phyloP scores from a whole-genome alignment of 2,797 vertebrate species.

The Ctenopoma multispine region DNA sequence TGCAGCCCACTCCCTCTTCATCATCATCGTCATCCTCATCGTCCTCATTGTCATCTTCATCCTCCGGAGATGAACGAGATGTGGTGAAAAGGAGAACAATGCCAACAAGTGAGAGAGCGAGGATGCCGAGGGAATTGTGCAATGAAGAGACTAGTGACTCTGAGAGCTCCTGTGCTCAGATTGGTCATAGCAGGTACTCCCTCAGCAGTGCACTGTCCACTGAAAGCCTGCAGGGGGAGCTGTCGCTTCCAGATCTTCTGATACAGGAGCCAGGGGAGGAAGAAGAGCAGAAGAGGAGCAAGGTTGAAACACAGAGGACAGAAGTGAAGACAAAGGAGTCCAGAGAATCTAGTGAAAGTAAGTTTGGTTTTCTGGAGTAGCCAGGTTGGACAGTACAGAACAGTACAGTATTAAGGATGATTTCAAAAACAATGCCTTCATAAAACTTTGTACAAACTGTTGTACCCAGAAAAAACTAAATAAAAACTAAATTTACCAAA shows the following conservation, averaged over 20 bases:
- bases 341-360: slow-evolving; percentile 30
- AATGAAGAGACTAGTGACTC: slow-evolving; percentile 78
- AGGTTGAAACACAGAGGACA: not conserved
- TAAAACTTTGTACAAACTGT: too few species aligned
- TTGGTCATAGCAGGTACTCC: slow-evolving; percentile 81
- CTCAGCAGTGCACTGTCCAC: slow-evolving; percentile 77
- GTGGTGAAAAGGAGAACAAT: not conserved
- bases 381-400: too few species aligned
- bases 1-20: slow-evolving; percentile 47
- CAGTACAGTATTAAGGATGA: too few species aligned
- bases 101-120: not conserved
- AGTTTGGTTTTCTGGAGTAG: not conserved
- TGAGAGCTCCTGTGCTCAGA: slow-evolving; percentile 72
- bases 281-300: not conserved
- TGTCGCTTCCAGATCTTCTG: slow-evolving; percentile 74
- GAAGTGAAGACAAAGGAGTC: not conserved
- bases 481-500: too few species aligned
- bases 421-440: too few species aligned
- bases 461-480: too few species aligned
- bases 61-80: slow-evolving; percentile 62
- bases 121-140: not conserved
- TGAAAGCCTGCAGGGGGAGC: slow-evolving; percentile 76
- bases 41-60: slow-evolving; percentile 55
- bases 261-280: slow-evolving; percentile 79
- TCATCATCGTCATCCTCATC: slow-evolving; percentile 43